A percentile compares a stretch with the other conserved stretches of the same genome.
Conservation (phyloP, 2,888 invertebrate genomes). For the Volucella zonaria region DNA sequence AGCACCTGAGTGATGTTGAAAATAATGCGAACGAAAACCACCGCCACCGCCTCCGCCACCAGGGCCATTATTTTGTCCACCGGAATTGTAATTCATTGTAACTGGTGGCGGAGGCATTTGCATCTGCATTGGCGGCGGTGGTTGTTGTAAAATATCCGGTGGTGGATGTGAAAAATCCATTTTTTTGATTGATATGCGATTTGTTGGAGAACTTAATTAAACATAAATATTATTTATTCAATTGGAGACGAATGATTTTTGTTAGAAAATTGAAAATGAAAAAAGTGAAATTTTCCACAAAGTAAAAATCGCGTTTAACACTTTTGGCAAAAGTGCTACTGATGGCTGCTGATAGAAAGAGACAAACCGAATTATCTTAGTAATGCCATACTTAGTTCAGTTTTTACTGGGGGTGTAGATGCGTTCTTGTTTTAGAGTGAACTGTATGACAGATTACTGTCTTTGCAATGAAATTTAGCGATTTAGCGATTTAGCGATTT, state of each 20-base stretch:
- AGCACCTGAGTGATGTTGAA: constrained; percentile 80
- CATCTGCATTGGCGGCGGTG: constrained; percentile 71
- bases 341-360: constrained; percentile 29
- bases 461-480: neutral
- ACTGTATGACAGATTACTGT: neutral
- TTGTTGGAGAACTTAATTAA: constrained; percentile 24
- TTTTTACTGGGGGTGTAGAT: neutral
- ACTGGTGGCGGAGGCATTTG: constrained; percentile 76
- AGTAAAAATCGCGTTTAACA: constrained; percentile 62
- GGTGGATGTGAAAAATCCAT: constrained; percentile 77
- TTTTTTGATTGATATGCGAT: constrained; percentile 40
- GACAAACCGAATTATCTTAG: neutral
- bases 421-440: neutral
- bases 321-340: constrained; percentile 51
- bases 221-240: constrained; percentile 32
- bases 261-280: constrained; percentile 19
- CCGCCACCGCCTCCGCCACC: constrained; percentile 45
- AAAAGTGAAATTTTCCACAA: constrained; percentile 23
- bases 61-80: constrained; percentile 63
- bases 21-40: constrained; percentile 78
- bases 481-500: too few relatives aligned
- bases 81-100: constrained; percentile 53
- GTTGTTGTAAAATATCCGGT: constrained; percentile 81
- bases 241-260: constrained; percentile 8
- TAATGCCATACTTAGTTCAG: neutral